Evolutionary conservation across 1,140 invertebrate species (phyloP).

Genomic region (Helicorthomorpha holstii): DNA sequence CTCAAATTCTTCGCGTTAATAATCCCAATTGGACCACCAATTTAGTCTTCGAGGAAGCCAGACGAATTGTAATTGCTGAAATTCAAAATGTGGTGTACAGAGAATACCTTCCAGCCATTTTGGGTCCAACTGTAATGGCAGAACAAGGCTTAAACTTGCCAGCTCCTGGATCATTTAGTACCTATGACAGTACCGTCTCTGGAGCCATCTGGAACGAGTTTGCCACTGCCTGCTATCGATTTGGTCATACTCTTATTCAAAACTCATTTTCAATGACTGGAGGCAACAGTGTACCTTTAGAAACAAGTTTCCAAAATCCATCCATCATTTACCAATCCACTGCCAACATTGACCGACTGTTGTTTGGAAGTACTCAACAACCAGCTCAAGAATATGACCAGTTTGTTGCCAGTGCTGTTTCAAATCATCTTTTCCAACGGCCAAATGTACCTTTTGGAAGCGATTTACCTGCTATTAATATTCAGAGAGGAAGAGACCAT

Average conservation of each 20-base stretch:
- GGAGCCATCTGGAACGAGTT: conserved; percentile 14
- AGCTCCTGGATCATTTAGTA: background rate
- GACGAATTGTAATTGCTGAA: conserved; percentile 37
- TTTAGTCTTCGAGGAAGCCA: conserved; percentile 64
- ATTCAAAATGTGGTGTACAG: conserved; percentile 73
- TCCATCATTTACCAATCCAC: background rate
- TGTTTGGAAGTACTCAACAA: background rate
- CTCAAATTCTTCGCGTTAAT: conserved; percentile 43
- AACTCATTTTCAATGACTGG: background rate
- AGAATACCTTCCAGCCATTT: conserved; percentile 65
- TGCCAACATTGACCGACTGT: background rate
- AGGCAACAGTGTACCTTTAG: background rate
- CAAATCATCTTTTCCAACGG: conserved; percentile 86
- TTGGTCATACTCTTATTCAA: conserved; percentile 6
- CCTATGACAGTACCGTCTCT: conserved; percentile 18
- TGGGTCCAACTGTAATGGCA: conserved; percentile 19
- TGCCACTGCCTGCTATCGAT: conserved; percentile 18
- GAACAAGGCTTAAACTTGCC: conserved; percentile 16
- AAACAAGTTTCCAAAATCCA: background rate
- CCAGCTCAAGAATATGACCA: conserved; percentile 45
- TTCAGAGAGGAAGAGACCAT: conserved; percentile 57
- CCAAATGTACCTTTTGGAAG: conserved; percentile 67
- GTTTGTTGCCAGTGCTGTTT: conserved; percentile 82
- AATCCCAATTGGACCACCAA: conserved; percentile 83
- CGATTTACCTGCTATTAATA: conserved; percentile 75